Conservation (phyloP, 2,113 vertebrate species). For the Seriola aureovittata region DNA sequence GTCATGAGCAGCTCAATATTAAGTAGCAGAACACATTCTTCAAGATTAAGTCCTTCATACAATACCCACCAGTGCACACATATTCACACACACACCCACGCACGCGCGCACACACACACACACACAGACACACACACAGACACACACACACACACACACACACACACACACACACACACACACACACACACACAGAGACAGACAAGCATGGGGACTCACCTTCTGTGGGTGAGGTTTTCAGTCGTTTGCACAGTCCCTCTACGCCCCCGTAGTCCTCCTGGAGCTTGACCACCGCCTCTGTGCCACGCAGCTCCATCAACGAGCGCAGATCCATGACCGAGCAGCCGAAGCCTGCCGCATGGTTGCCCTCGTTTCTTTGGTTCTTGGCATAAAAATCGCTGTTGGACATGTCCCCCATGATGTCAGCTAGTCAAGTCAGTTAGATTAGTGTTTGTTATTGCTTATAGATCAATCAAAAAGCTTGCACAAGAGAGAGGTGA, state of each 20-base stretch:
- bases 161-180: not conserved
- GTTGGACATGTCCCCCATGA: slow-evolving; percentile 99
- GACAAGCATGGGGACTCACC: slow-evolving; percentile 83
- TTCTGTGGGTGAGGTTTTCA: slow-evolving; percentile 96
- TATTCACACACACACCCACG: slow-evolving; percentile 30
- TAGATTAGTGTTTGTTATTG: slow-evolving; percentile 79
- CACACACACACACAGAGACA: slow-evolving; percentile 29
- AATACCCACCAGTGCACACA: slow-evolving; percentile 24
- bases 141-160: slow-evolving; percentile 33
- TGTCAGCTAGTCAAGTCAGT: slow-evolving; percentile 74
- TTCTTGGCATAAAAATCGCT: slow-evolving; percentile 99
- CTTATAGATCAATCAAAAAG: slow-evolving; percentile 74
- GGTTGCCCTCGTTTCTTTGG: slow-evolving; percentile 96
- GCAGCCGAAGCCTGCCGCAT: slow-evolving; percentile 93
- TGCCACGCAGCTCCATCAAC: slow-evolving; percentile 97
- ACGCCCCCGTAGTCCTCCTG: slow-evolving; percentile 95
- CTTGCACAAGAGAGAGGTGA: slow-evolving; percentile 52
- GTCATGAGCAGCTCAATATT: not conserved
- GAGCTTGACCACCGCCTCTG: slow-evolving; percentile 97
- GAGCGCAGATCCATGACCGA: slow-evolving; percentile 94
- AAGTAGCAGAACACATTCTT: slow-evolving; percentile 17
- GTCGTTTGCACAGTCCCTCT: slow-evolving; percentile 94
- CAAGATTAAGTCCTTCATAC: slow-evolving; percentile 2
- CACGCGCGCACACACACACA: not conserved
- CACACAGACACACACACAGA: slow-evolving; percentile 19